A percentile compares a stretch with the other conserved stretches of the same genome.
Conservation (phyloP, 1,140 invertebrate species). For the Ruditapes philippinarum region DNA sequence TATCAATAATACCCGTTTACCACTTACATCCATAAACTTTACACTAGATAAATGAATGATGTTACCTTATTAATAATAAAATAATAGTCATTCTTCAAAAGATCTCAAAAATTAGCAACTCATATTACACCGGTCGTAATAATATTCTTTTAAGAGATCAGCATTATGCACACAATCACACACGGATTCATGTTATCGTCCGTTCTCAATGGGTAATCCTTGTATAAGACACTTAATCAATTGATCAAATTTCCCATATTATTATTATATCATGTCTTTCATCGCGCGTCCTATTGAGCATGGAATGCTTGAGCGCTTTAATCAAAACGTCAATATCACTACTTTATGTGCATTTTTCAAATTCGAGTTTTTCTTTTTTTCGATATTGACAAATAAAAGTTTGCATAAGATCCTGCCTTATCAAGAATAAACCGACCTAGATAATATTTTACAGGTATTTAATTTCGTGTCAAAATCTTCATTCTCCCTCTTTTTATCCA, state of each 20-base stretch:
- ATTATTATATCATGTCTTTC: background rate
- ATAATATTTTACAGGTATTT: background rate
- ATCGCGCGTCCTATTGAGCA: background rate
- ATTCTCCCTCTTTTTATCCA: background rate
- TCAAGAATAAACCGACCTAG: background rate
- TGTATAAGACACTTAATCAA: background rate
- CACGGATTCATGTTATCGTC: background rate
- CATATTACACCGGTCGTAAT: no score
- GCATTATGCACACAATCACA: no score
- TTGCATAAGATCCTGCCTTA: background rate
- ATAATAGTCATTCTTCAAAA: no score
- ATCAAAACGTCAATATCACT: background rate
- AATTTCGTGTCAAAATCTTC: conserved; percentile 8
- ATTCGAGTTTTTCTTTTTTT: background rate
- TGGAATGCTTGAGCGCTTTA: background rate
- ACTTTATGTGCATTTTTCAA: background rate
- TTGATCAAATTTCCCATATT: background rate
- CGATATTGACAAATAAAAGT: background rate
- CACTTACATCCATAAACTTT: background rate
- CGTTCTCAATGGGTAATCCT: background rate
- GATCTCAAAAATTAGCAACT: no score
- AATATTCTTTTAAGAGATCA: no score
- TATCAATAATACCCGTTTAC: no score
- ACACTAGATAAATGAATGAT: background rate
- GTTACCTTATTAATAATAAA: background rate